Percentiles rank a stretch among this genome's conserved stretches.
phyloP scores from a whole-genome alignment of 30 jellyfish, hydroid and myxozoan species.

The Aurelia aurita region DNA sequence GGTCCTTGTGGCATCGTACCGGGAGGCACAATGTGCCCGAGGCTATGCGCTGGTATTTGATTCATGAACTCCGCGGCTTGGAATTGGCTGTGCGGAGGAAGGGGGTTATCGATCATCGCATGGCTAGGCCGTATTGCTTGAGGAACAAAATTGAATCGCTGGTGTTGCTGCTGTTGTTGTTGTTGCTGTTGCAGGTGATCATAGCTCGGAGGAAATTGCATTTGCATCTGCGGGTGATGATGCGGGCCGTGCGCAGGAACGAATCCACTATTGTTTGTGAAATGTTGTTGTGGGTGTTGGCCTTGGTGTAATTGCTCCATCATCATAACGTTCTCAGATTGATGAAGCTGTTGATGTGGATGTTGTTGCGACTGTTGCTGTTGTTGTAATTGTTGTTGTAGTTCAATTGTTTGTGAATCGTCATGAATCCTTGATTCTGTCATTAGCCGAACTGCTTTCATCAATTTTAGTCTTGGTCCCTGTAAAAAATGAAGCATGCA shows the following conservation, averaged over 20 bases:
- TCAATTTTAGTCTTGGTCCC: slow-evolving; percentile 98
- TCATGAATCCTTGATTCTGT: slow-evolving; percentile 47
- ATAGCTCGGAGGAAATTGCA: slow-evolving; percentile 71
- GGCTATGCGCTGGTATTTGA: slow-evolving; percentile 45
- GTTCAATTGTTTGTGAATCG: slow-evolving; percentile 31
- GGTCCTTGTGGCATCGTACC: slow-evolving; percentile 67
- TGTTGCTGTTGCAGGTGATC: slow-evolving; percentile 60
- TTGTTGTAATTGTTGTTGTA: slow-evolving; percentile 54
- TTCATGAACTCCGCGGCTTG: slow-evolving; percentile 56
- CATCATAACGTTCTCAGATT: slow-evolving; percentile 8
- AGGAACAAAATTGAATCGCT: slow-evolving; percentile 44
- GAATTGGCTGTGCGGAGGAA: slow-evolving; percentile 49
- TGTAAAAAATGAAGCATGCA: slow-evolving; percentile 19
- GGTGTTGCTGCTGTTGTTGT: slow-evolving; percentile 56
- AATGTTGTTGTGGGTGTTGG: slow-evolving; percentile 37
- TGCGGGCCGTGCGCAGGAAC: slow-evolving; percentile 68
- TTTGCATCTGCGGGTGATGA: slow-evolving; percentile 61
- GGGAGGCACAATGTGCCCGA: slow-evolving; percentile 54
- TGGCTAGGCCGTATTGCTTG: slow-evolving; percentile 60
- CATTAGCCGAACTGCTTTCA: slow-evolving; percentile 88
- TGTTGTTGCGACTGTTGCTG: slow-evolving; percentile 53
- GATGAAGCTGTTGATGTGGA: slow-evolving; percentile 61
- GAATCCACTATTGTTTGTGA: slow-evolving; percentile 17
- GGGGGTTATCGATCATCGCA: slow-evolving; percentile 16
- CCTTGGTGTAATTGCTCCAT: slow-evolving; percentile 46